A percentile compares a stretch with the other conserved stretches of the same genome.
Conservation (phyloP, 2,888 invertebrate species). For the Dasypolia templi region DNA sequence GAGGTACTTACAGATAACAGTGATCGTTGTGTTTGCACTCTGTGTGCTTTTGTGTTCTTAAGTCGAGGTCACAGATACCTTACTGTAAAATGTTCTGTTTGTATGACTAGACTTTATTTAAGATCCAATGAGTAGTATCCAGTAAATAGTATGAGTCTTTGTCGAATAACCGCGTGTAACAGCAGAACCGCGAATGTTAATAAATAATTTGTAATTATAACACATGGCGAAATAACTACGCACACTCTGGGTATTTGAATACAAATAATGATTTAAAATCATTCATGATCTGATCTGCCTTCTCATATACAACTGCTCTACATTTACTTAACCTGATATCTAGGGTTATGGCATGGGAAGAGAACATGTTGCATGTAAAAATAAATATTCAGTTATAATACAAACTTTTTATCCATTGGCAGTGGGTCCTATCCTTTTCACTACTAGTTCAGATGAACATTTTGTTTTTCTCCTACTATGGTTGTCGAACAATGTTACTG, state of each 20-base stretch:
- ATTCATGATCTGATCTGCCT: neutral
- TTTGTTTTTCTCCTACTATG: slow-evolving; percentile 45
- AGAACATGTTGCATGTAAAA: neutral
- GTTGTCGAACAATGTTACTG: slow-evolving; percentile 59
- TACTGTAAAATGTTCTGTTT: slow-evolving; percentile 16
- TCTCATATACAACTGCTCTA: slow-evolving; percentile 6
- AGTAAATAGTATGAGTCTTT: neutral
- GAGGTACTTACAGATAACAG: slow-evolving; percentile 88
- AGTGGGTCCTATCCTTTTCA: slow-evolving; percentile 17
- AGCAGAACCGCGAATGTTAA: neutral
- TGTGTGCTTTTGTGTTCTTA: slow-evolving; percentile 73
- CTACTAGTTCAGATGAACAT: slow-evolving; percentile 11
- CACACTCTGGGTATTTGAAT: no score
- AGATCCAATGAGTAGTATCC: slow-evolving; percentile 3
- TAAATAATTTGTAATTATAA: neutral
- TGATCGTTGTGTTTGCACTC: slow-evolving; percentile 70
- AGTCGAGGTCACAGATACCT: slow-evolving; percentile 41
- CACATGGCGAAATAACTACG: neutral
- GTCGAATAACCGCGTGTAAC: neutral
- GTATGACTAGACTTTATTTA: slow-evolving; percentile 25
- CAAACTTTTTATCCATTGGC: slow-evolving; percentile 9
- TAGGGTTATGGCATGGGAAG: neutral
- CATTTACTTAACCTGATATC: neutral
- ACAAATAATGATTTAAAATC: no score
- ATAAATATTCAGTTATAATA: neutral